Evolutionary conservation across 2,113 vertebrate species (phyloP).

Genomic region (Sporophila hypoxantha): DNA sequence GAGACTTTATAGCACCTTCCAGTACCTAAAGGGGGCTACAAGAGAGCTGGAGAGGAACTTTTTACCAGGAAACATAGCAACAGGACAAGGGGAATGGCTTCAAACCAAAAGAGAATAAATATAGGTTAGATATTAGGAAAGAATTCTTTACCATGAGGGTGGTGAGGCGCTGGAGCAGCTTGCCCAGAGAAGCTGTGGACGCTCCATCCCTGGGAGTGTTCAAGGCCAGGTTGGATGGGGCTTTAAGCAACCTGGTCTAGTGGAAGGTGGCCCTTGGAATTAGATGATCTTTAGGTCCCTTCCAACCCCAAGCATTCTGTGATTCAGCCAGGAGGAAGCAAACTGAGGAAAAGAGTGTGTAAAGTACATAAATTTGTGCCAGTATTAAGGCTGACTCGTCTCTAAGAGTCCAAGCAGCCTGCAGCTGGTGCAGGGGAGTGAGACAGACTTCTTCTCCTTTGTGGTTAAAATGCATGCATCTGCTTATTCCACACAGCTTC

Average conservation of each 20-base stretch:
- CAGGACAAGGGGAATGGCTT: not conserved
- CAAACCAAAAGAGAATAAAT: not conserved
- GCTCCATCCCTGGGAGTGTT: not conserved
- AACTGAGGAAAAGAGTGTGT: not conserved
- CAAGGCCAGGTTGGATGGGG: not conserved
- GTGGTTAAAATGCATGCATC: not conserved
- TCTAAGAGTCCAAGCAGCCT: not conserved
- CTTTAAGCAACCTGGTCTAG: not conserved
- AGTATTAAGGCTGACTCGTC: not conserved
- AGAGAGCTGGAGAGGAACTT: not conserved
- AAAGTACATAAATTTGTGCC: not conserved
- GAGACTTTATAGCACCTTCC: not conserved
- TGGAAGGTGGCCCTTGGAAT: not conserved
- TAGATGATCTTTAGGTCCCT: not conserved
- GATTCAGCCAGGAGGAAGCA: not conserved
- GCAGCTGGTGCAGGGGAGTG: not conserved
- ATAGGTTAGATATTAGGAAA: not conserved
- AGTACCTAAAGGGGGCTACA: too few relatives aligned
- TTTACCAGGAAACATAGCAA: not conserved
- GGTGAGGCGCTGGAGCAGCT: not conserved
- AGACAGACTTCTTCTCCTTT: not conserved
- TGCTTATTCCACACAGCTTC: not conserved
- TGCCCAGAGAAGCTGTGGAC: not conserved
- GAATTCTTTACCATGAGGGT: not conserved
- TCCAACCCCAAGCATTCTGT: not conserved